These are phyloP conservation scores for Leptoteleia sp. DNA, from an alignment of 1,140 invertebrate species.

Conservation along the genomic window DNA sequence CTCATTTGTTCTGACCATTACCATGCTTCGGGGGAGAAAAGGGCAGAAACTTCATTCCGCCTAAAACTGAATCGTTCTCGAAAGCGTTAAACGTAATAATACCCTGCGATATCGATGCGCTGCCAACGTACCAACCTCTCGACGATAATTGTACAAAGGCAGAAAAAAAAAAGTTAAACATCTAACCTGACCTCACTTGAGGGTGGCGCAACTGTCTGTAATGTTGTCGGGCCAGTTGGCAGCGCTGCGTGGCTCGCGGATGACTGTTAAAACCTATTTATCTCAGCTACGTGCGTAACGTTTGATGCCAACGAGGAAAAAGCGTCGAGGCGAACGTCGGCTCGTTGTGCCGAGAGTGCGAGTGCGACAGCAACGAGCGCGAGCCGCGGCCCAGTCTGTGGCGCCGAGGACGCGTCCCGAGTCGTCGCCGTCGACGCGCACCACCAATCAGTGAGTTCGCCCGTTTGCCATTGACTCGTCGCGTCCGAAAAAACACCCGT, in stretches of 20 bases:
- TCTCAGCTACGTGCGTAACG: constrained; percentile 55
- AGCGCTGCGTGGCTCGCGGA: constrained; percentile 49
- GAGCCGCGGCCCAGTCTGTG: constrained; percentile 37
- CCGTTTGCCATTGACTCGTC: constrained; percentile 52
- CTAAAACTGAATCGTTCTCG: too few species aligned
- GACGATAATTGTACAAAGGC: too few species aligned
- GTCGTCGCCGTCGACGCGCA: constrained; percentile 53
- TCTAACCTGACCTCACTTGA: constrained; percentile 7
- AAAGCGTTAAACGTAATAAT: too few species aligned
- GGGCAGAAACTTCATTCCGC: too few species aligned
- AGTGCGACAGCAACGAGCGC: constrained; percentile 58
- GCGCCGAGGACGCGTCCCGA: constrained; percentile 50
- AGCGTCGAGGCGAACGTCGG: constrained; percentile 58
- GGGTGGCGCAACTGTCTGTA: background rate
- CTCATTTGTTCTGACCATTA: too few species aligned
- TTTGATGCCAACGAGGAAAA: constrained; percentile 63
- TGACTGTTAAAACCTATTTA: constrained; percentile 63
- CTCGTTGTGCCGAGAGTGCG: constrained; percentile 64
- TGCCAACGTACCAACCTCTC: too few species aligned
- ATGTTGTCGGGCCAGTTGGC: constrained; percentile 38
- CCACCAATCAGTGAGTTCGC: constrained; percentile 59
- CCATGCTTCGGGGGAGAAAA: too few species aligned
- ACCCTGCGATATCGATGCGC: too few species aligned
- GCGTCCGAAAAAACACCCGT: constrained; percentile 5
- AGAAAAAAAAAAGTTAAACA: too few species aligned